Evolutionary conservation across 2,888 invertebrate species (phyloP), one percentile per base, ranked within the genome.

Genomic region (Geotrupes spiniger): DNA sequence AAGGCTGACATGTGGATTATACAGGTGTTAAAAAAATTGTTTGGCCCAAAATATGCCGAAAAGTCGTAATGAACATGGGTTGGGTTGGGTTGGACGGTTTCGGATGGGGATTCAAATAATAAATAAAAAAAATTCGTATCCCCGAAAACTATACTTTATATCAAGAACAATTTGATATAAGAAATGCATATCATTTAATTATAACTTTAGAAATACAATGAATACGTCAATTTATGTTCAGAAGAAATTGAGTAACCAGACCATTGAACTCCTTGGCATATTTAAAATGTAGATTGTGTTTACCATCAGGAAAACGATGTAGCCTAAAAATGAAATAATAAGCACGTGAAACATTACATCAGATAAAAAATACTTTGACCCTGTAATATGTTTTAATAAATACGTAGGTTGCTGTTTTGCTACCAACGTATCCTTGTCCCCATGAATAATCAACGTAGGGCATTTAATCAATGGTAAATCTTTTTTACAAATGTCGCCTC

Each of bases 201-300:
- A n/a, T n/a, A n/a, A n/a, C n/a, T n/a, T n/a, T n/a, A n/a, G n/a
- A n/a, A n/a, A n/a, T n/a, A n/a, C n/a, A n/a, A n/a, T n/a, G n/a
- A n/a, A n/a, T n/a, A n/a, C n/a, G n/a, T n/a, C n/a, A n/a, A n/a
- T n/a, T n/a, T n/a, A n/a, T n/a, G n/a, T 33, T 9, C 8, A 69
- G 59, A 51, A 89, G 68, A 68, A 92, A 93, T 12, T 86, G 77
- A 57, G 85, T 81, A 0, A 89, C 84, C 31, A 84, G 68, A 53
- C 78, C 75, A 67, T 92, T 92, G 64, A 94, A 93, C 65, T 91
- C 86, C 16, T 87, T 81, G 1, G 87, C 78, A 67, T 87, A 92
- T 56, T 80, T 77, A 40, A 92, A 69, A 68, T 94, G 93, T 16
- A 93, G 78, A 65, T 93, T 92, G 70, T 94, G 94, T 61, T 89